Base-by-base conservation (phyloP, 2,113 vertebrate species). In the Bostrychus sinensis region DNA sequence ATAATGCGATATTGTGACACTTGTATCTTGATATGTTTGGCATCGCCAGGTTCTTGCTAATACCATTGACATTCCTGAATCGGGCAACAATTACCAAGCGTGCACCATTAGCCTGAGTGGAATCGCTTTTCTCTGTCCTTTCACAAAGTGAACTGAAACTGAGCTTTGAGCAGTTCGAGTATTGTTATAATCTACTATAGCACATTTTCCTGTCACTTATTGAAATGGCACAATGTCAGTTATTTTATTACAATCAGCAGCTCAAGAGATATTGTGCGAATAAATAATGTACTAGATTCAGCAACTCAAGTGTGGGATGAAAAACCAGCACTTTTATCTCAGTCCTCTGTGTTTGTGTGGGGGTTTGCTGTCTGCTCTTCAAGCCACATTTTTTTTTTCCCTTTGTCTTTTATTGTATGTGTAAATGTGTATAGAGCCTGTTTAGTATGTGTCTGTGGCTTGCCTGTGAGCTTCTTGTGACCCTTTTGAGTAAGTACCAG, bases 281-380 rank as follows among this genome's bases (percentile, higher is more conserved):
- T 48, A 25, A 48, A 48, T 48, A 51, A 51, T 51, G 48, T 16
- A 28, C 48, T n/a, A 51, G 54, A 83, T 66, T 81, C 77, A 72
- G 54, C 50, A 72, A 48, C 71, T 66, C 57, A 70, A 28, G 39
- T 72, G 62, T 77, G 53, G 53, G 56, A 43, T 56, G 28, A 62
- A 46, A 72, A 68, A 28, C 58, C 62, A 26, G 57, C 36, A 16
- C 26, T 80, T 62, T 77, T 36, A 68, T 62, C 64, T 39, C n/a
- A 45, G 43, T 75, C 63, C 76, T 81, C 75, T 57, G 58, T 81
- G 56, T 78, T 80, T 77, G 50, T 75, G 75, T 56, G 87, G 86
- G 78, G 78, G 85, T 51, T 77, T 76, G 50, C 50, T 76, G 70
- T 79, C 56, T 75, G 45, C 64, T 50, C 56, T 74, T 30, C 0